Conservation (phyloP, 2,888 invertebrate species). For the Zygaena filipendulae region DNA sequence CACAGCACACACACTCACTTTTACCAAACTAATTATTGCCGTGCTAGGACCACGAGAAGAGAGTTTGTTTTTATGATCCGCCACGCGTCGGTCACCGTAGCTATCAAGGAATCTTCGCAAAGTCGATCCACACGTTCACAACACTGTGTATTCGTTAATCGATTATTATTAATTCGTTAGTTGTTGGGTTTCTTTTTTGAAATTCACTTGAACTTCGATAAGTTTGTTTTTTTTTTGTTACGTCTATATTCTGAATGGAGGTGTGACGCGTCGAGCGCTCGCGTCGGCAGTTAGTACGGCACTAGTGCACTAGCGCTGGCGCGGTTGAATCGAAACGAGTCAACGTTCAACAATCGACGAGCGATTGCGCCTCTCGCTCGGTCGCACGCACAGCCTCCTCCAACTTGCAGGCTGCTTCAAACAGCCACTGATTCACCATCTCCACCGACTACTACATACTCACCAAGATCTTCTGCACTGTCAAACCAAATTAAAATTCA, state of each 20-base stretch:
- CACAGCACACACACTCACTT: constrained; percentile 63
- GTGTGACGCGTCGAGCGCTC: constrained; percentile 31
- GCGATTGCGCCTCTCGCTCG: constrained; percentile 42
- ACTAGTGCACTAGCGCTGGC: too few relatives aligned
- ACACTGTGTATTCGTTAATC: constrained; percentile 46
- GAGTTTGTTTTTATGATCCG: constrained; percentile 52
- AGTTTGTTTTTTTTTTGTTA: constrained; percentile 27
- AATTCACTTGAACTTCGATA: constrained; percentile 36
- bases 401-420: too few relatives aligned
- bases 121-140: constrained; percentile 38
- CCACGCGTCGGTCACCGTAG: constrained; percentile 38
- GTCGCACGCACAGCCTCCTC: constrained; percentile 25
- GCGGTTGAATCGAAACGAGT: constrained; percentile 21
- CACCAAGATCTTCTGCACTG: too few relatives aligned
- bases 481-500: too few relatives aligned
- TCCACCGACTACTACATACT: too few relatives aligned
- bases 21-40: constrained; percentile 58
- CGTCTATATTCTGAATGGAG: too few relatives aligned
- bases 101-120: constrained; percentile 26
- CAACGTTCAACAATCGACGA: constrained; percentile 22
- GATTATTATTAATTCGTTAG: constrained; percentile 31
- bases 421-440: too few relatives aligned
- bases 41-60: constrained; percentile 47
- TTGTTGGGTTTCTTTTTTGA: constrained; percentile 28
- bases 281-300: constrained; percentile 46